Conservation (phyloP, 2,888 invertebrate species). For the Cantharis nigra region DNA sequence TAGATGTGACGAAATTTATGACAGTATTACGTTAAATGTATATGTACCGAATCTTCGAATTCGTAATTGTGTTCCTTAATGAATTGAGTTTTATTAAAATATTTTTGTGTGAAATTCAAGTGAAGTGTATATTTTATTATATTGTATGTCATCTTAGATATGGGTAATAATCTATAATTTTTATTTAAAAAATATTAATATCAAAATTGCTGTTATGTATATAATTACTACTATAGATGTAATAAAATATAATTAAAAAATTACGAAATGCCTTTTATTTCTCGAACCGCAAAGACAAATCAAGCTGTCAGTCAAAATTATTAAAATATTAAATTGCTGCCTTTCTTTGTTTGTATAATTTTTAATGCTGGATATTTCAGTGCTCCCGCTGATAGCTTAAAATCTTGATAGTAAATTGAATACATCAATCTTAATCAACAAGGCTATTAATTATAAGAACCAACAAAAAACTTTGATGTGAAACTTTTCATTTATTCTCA, state of each 20-base stretch:
- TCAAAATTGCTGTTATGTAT: constrained; percentile 53
- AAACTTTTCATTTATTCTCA: background rate
- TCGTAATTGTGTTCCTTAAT: constrained; percentile 26
- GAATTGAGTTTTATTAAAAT: constrained; percentile 13
- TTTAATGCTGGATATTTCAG: background rate
- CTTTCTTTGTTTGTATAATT: background rate
- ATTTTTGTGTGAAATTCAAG: constrained; percentile 19
- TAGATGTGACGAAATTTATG: constrained; percentile 35
- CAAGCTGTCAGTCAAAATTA: background rate
- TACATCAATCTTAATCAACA: constrained; percentile 19
- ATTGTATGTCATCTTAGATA: constrained; percentile 15
- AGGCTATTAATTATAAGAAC: constrained; percentile 9
- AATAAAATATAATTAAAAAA: constrained; percentile 48
- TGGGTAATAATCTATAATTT: constrained; percentile 24
- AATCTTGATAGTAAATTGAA: constrained; percentile 9
- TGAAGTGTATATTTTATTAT: constrained; percentile 27
- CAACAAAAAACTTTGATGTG: background rate
- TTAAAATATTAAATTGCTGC: background rate
- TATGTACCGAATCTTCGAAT: background rate
- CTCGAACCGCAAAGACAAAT: background rate
- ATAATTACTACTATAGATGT: constrained; percentile 48
- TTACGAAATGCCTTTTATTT: background rate
- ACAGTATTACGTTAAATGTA: constrained; percentile 35
- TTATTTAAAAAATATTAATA: constrained; percentile 24
- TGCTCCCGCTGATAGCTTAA: background rate